Evolutionary conservation across 2,797 vertebrate species (phyloP), one percentile per base, ranked within the genome.

Genomic region (Percopsis omiscomaycus): DNA sequence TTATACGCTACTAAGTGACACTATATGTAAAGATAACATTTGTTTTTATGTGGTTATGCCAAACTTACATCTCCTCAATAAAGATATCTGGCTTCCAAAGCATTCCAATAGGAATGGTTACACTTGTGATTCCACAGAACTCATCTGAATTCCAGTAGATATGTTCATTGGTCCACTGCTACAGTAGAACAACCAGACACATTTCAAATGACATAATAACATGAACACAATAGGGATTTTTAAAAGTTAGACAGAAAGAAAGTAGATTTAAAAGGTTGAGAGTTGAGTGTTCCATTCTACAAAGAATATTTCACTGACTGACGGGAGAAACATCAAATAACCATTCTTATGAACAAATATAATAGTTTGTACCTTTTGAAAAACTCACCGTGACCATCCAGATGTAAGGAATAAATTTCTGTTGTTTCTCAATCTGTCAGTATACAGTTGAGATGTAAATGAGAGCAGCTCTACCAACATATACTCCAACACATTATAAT

Each of bases 11-110:
- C 27, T 27, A 28, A 10, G 12, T 27, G 27, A 16, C 11, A 16
- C 5, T 27, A 53, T 10, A 28, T 27, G 27, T 10, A 53, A 16
- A 52, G 15, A 52, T 22, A 52, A 11, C 50, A 52, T 22, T n/a
- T 8, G 15, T 15, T n/a, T 15, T 5, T 50, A 8, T 50, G 48
- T 16, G 13, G 48, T 50, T n/a, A 4, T n/a, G 14, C 5, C 8
- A 61, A 10, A 61, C 80, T 80, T 65, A 89, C 86, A 87, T 87
- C 66, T 90, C 86, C 49, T 81, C 76, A 50, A 89, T 89, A 0
- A 69, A 68, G 22, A 90, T 30, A 76, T 91, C 88, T 6, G 78
- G 86, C 6, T 76, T 71, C 90, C 89, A 90, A 54, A 91, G n/a
- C 45, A 64, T 2, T 0, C 84, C 75, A 48, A 5, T 16, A 6